Percentiles rank a stretch among this genome's conserved stretches.
These are phyloP conservation scores for Rhinoptilus africanus DNA, from an alignment of 2,113 vertebrate species.

Conservation along the genomic window DNA sequence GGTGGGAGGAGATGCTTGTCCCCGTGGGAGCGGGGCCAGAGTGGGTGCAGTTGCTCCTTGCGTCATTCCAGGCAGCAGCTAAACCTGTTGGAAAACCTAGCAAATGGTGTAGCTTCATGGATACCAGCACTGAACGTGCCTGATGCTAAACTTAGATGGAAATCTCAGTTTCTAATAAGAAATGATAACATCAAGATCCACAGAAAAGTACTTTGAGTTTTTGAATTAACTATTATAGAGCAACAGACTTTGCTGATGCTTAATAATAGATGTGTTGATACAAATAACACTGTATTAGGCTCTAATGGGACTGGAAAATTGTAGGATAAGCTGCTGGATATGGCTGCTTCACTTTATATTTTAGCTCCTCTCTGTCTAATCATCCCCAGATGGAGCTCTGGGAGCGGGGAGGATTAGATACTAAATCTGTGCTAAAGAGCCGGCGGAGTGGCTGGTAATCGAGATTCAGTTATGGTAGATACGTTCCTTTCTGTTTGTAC, in stretches of 20 bases:
- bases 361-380: slow-evolving; percentile 9
- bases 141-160: background rate
- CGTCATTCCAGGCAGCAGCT: background rate
- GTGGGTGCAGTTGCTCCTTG: background rate
- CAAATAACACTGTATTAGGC: background rate
- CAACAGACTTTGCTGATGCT: background rate
- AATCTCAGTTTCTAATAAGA: background rate
- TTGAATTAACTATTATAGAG: background rate
- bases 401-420: slow-evolving; percentile 20
- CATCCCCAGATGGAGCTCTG: slow-evolving; percentile 30
- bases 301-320: background rate
- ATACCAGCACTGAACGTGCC: background rate
- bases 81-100: background rate
- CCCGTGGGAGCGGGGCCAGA: rapidly evolving
- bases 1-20: background rate
- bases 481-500: background rate
- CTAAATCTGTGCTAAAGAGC: slow-evolving; percentile 20
- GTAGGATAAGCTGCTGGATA: background rate
- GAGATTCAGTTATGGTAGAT: background rate
- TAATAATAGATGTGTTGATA: background rate
- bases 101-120: no score
- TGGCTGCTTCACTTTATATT: background rate
- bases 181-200: background rate
- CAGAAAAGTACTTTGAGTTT: background rate
- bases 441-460: background rate